Conservation (phyloP, 2,113 vertebrate species). For the Agapornis roseicollis region DNA sequence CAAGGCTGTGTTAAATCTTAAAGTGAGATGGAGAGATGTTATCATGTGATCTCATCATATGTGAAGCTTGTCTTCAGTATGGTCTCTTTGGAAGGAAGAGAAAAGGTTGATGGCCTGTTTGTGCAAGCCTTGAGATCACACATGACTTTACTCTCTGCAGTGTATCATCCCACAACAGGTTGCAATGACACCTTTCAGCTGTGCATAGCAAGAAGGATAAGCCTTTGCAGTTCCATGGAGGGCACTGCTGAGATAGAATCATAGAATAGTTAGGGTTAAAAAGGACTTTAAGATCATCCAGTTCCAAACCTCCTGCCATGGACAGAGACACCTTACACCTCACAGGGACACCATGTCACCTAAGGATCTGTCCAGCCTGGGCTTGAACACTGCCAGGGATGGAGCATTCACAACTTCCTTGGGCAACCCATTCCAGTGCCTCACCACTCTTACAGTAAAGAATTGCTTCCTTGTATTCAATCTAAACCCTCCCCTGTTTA, state of each 20-base stretch:
- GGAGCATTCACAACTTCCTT: no score
- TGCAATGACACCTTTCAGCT: neutral
- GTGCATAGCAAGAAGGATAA: neutral
- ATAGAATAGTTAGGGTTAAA: no score
- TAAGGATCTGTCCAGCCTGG: no score
- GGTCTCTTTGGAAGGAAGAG: neutral
- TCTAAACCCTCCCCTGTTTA: no score
- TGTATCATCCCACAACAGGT: fast-evolving
- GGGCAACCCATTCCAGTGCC: no score
- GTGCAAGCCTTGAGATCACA: neutral
- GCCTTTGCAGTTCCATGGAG: neutral
- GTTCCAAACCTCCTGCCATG: no score
- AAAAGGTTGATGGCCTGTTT: neutral
- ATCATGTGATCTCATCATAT: neutral
- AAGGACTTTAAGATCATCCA: no score
- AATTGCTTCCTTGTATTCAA: no score
- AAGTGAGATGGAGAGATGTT: neutral
- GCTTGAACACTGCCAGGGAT: no score
- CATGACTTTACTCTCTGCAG: neutral
- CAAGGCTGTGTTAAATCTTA: neutral
- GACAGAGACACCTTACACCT: no score
- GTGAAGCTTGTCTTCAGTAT: neutral
- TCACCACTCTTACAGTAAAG: no score
- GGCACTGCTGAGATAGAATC: neutral
- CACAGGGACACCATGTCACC: no score